Evolutionary conservation across 2,888 invertebrate genomes (phyloP).

Genomic region (Hyposoter dolosus): DNA sequence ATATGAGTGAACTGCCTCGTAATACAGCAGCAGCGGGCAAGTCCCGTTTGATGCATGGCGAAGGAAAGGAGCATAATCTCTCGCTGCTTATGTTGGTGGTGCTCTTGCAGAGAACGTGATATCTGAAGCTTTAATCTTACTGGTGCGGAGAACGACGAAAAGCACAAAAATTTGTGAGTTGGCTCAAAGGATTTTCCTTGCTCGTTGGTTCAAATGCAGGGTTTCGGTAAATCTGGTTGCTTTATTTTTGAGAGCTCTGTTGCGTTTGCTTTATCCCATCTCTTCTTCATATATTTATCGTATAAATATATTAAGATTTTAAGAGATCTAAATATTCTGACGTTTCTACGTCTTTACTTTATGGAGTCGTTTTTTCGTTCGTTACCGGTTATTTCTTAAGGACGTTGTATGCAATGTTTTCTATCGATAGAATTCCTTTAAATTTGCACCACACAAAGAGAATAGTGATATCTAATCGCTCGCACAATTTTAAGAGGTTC

Average conservation of each 20-base stretch:
- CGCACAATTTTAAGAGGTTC: too few species aligned
- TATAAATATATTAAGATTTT: background rate
- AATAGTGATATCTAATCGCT: too few species aligned
- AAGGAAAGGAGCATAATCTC: slow-evolving; percentile 31
- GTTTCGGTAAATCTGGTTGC: background rate
- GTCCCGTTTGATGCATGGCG: slow-evolving; percentile 10
- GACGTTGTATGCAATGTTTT: too few species aligned
- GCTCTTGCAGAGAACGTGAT: slow-evolving; percentile 7
- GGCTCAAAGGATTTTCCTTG: slow-evolving; percentile 20
- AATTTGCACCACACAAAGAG: too few species aligned
- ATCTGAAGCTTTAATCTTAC: slow-evolving; percentile 58
- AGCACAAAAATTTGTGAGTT: slow-evolving; percentile 28
- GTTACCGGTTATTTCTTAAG: background rate
- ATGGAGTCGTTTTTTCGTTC: background rate
- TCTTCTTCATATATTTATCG: background rate
- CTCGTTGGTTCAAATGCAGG: background rate
- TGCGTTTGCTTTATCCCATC: background rate
- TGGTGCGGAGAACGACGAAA: background rate
- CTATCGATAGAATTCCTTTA: too few species aligned
- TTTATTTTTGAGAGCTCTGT: background rate
- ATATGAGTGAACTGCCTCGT: slow-evolving; percentile 21
- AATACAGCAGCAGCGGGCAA: slow-evolving; percentile 41
- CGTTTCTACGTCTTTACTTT: background rate
- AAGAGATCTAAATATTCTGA: background rate
- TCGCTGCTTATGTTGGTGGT: slow-evolving; percentile 4